Evolutionary conservation across 2,113 vertebrate genomes (phyloP), one percentile per base, ranked within the genome.

Genomic region (Ranitomeya variabilis): DNA sequence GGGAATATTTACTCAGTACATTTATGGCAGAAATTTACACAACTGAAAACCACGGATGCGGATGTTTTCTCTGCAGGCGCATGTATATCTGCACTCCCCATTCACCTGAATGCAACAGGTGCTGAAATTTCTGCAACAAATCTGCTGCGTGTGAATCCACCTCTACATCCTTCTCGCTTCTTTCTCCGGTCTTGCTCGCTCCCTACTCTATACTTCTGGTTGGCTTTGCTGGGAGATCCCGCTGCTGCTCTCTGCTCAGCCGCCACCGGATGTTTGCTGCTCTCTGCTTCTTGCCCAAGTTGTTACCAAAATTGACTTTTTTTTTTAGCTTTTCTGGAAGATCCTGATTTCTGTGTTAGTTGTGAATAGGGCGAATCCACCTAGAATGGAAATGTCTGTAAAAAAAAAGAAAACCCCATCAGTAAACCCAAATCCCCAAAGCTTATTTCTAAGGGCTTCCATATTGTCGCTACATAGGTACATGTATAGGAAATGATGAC

Each of bases 171-270:
- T 23, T 16, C 7, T 76, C 16, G 16, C 13, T 45, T 21, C 18
- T 79, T 5, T 15, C 55, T 55, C 52, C 57, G 7, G 57, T 37
- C 57, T 59, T 62, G 55, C 79, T 62, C 57, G 14, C 79, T 62
- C 2, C 59, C 18, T 14, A 15, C 7, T 26, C 76, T 79, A 11
- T n/a, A 51, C 37, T 23, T 6, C 78, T 37, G 55, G 15, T 80
- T 80, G 78, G 78, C 78, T 80, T 80, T 80, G 78, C 78, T 62
- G 19, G 23, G 31, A 62, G 26, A 31, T 37, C 13, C 18, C 13
- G 23, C 54, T 59, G 4, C 19, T 9, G 55, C 55, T 60, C 14
- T 37, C 2, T 62, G 23, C 15, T 21, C 45, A 14, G 45, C 14
- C 3, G 1, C 76, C 19, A 7, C 16, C 26, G 0, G 59, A 16